A percentile compares a stretch with the other conserved stretches of the same genome.
These are phyloP conservation scores for Gallinago nigripennis DNA, from an alignment of 2,797 vertebrate species.

Conservation along the genomic window DNA sequence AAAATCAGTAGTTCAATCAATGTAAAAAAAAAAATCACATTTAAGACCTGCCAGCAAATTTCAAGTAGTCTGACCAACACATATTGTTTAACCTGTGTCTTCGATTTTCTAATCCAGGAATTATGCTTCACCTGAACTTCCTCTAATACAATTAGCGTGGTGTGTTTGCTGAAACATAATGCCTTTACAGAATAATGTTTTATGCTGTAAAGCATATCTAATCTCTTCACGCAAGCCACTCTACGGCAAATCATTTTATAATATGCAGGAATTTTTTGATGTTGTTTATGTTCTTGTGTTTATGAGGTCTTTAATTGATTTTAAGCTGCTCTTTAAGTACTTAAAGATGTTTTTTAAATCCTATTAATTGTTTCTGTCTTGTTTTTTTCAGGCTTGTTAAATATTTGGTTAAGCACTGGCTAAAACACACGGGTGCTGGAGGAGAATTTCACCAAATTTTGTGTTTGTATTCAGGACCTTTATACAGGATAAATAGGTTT, in stretches of 20 bases:
- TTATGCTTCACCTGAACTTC: conserved; percentile 52
- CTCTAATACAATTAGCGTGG: conserved; percentile 54
- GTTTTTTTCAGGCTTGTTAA: background rate
- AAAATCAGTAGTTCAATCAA: background rate
- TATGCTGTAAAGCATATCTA: conserved; percentile 43
- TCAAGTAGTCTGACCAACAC: background rate
- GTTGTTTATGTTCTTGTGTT: conserved; percentile 25
- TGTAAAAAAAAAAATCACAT: background rate
- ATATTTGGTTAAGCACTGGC: background rate
- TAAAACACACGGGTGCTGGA: background rate
- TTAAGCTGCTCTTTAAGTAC: conserved; percentile 53
- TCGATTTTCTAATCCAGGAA: conserved; percentile 32
- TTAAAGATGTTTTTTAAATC: background rate
- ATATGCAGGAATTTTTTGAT: background rate
- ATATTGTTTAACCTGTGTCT: background rate
- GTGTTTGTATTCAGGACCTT: background rate
- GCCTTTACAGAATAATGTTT: conserved; percentile 54
- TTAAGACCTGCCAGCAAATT: background rate
- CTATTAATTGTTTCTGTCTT: conserved; percentile 2
- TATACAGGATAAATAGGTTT: background rate
- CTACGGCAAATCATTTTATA: conserved; percentile 46
- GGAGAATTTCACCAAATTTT: background rate
- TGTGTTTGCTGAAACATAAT: conserved; percentile 59
- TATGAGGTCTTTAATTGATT: conserved; percentile 45
- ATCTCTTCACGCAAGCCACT: conserved; percentile 50